Evolutionary conservation across 2,797 vertebrate genomes (phyloP), one percentile per base, ranked within the genome.

Genomic region (Taeniopygia guttata): DNA sequence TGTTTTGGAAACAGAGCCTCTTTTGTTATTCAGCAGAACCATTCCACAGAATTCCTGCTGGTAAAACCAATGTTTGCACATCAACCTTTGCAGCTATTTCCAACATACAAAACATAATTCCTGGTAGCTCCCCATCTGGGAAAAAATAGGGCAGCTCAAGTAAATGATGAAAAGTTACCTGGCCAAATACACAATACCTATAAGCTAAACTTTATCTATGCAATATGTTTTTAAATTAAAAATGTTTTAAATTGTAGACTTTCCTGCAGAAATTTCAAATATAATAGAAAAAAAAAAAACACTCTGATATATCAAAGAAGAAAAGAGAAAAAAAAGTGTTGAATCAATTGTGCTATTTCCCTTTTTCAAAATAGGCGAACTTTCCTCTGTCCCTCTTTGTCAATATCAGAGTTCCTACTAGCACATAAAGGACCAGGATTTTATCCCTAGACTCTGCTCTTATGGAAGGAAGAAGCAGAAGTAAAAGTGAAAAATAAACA

Each of bases 301-400:
- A 12, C 9, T 67, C 21, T 72, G n/a, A 7, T 66, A 45, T 5
- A 10, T 52, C 34, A 80, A 85, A 59, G 32, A 20, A 66, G 29
- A 46, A 0, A 1, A 56, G 7, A 74, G 3, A 45, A n/a, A 49
- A 36, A 26, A 5, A 10, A 2, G 2, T 3, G 1, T 66, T 30
- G 20, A 27, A 10, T 46, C 27, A 27, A 2, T 36, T 82, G 21
- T 40, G 16, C 62, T 20, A 69, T 55, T 75, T 5, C 6, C 8
- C 4, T 79, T 59, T 59, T 27, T 60, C 56, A 70, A 26, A 1
- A 84, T 16, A 45, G 8, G 9, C 43, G 16, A 62, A 62, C 12
- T 62, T 68, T 32, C 9, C 8, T 68, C 7, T 62, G 26, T 55
- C 69, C 7, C 3, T 15, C 9, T 80, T 63, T 68, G 14, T 43